These are phyloP conservation scores for Drosophila acutilabella DNA, from an alignment of 2,888 invertebrate genomes.

Conservation along the genomic window DNA sequence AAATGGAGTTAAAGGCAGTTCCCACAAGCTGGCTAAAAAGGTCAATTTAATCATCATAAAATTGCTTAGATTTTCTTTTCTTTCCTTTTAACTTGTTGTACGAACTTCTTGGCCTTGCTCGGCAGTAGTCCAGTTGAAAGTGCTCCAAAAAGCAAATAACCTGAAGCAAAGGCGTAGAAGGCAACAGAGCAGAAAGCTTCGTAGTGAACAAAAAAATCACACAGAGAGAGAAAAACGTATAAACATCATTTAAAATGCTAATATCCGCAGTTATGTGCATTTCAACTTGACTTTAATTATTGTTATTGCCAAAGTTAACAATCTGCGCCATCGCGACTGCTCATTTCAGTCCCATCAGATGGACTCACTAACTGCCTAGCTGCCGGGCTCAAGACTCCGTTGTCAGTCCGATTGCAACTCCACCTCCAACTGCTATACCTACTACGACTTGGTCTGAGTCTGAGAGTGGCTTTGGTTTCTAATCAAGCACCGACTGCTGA, in stretches of 20 bases:
- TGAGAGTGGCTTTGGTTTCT: constrained; percentile 49
- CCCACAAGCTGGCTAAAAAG: constrained; percentile 58
- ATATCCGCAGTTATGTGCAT: constrained; percentile 82
- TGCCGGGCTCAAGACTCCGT: constrained; percentile 34
- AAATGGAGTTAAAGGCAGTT: neutral
- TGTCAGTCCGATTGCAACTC: neutral
- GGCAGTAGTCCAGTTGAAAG: constrained; percentile 43
- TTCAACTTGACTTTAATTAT: constrained; percentile 83
- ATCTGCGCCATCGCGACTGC: constrained; percentile 70
- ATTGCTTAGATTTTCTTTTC: constrained; percentile 57
- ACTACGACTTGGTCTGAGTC: constrained; percentile 1
- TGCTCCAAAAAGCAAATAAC: constrained; percentile 62
- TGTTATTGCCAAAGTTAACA: constrained; percentile 84
- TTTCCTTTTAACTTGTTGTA: constrained; percentile 5
- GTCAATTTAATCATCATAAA: constrained; percentile 82
- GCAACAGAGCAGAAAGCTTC: neutral
- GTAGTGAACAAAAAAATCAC: constrained; percentile 9
- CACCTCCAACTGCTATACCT: neutral
- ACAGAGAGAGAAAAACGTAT: constrained; percentile 48
- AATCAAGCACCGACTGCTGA: constrained; percentile 59
- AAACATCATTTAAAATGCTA: constrained; percentile 83
- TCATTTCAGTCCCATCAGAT: constrained; percentile 62
- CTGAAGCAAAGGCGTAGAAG: constrained; percentile 38
- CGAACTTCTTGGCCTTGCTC: neutral
- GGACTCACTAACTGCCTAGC: constrained; percentile 66